Evolutionary conservation across 2,113 vertebrate genomes (phyloP).

Genomic region (Neogobius melanostomus): DNA sequence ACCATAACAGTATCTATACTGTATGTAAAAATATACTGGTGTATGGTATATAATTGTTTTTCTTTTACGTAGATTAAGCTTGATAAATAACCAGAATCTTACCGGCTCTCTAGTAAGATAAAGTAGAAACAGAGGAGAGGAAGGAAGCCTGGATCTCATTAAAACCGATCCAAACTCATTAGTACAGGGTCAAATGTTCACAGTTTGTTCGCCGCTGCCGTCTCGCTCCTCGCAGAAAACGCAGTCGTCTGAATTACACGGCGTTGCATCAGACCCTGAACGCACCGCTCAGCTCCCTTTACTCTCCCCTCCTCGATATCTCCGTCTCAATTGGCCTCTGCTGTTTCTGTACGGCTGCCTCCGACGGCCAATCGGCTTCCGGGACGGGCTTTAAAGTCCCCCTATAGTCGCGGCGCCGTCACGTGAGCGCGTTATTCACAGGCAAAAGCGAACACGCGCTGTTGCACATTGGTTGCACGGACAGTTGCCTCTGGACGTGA

Average conservation of each 20-base stretch:
- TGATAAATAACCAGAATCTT: no score
- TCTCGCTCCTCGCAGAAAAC: neutral
- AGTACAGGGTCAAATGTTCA: constrained; percentile 7
- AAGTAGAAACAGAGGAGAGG: neutral
- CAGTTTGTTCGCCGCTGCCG: neutral
- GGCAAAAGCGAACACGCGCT: neutral
- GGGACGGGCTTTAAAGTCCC: neutral
- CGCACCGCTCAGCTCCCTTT: constrained; percentile 32
- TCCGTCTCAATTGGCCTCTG: neutral
- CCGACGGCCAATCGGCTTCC: neutral
- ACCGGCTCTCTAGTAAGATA: no score
- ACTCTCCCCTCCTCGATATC: constrained; percentile 9
- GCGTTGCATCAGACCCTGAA: constrained; percentile 64
- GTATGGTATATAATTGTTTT: no score
- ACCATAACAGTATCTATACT: no score
- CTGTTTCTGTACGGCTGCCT: neutral
- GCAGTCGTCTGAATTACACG: constrained; percentile 29
- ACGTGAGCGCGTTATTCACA: neutral
- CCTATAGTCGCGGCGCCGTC: neutral
- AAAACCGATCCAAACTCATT: neutral
- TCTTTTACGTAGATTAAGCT: no score
- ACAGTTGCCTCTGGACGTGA: no score
- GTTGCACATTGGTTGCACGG: neutral
- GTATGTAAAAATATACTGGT: no score
- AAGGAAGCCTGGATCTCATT: neutral